phyloP scores from a whole-genome alignment of 2,113 vertebrate species.

The Alligator sinensis region DNA sequence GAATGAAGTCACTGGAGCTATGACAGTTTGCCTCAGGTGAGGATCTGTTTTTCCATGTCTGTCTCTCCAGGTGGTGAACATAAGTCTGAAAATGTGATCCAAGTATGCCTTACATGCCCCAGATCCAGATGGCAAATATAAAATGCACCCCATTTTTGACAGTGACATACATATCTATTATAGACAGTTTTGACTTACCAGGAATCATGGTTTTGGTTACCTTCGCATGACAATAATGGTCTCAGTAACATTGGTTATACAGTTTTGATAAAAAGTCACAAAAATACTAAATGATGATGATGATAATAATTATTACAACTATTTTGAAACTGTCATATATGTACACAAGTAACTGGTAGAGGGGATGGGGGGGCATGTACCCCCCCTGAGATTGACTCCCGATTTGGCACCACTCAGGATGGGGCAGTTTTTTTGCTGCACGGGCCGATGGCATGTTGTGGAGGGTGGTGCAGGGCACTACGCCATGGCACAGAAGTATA shows the following conservation, averaged over 20 bases:
- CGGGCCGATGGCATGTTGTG: too few species aligned
- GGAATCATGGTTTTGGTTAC: background rate
- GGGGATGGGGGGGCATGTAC: too few species aligned
- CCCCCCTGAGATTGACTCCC: too few species aligned
- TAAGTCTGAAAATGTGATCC: background rate
- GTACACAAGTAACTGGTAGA: too few species aligned
- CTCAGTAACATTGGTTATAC: background rate
- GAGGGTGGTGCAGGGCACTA: too few species aligned
- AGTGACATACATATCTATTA: background rate
- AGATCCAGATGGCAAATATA: background rate
- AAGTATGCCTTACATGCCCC: background rate
- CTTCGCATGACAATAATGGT: background rate
- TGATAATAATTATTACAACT: too few species aligned
- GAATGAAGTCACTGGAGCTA: background rate
- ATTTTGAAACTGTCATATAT: too few species aligned
- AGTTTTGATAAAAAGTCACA: background rate
- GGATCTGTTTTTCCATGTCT: background rate
- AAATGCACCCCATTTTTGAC: background rate
- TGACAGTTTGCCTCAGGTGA: background rate
- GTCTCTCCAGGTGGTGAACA: background rate
- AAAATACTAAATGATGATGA: background rate
- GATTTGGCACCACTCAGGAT: too few species aligned
- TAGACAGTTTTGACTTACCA: background rate
- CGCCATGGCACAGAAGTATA: too few species aligned
- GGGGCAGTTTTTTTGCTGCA: too few species aligned